Evolutionary conservation across 2,888 invertebrate genomes (phyloP).

Genomic region (Trachelus iudaicus): DNA sequence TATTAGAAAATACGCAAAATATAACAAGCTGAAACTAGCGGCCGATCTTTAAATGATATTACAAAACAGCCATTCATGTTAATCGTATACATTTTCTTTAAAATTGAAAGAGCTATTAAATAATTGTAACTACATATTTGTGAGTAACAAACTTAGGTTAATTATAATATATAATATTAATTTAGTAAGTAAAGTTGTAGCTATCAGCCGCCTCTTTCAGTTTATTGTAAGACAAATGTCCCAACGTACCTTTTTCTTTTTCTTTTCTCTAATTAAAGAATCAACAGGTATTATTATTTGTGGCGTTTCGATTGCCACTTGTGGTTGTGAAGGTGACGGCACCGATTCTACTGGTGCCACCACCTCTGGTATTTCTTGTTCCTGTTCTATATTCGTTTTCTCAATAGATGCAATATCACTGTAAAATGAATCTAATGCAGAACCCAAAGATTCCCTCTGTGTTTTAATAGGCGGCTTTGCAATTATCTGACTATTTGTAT

Average conservation of each 20-base stretch:
- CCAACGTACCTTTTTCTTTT: constrained; percentile 61
- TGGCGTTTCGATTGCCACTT: constrained; percentile 23
- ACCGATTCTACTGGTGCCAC: constrained; percentile 34
- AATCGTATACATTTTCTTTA: neutral
- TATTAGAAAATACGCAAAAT: neutral
- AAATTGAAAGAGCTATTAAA: neutral
- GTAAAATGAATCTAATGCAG: constrained; percentile 72
- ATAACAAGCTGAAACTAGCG: neutral
- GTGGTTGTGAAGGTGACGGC: constrained; percentile 29
- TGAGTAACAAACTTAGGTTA: neutral
- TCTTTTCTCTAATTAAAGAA: constrained; percentile 61
- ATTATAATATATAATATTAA: neutral
- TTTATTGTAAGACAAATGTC: neutral
- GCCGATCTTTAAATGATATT: neutral
- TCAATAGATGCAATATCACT: constrained; percentile 72
- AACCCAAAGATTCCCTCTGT: constrained; percentile 60
- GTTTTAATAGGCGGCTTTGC: constrained; percentile 61
- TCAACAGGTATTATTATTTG: constrained; percentile 27
- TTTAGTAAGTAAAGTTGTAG: neutral
- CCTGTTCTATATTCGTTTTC: constrained; percentile 42
- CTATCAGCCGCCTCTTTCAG: neutral
- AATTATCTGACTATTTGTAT: constrained; percentile 59
- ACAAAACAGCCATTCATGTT: neutral
- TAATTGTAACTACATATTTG: neutral
- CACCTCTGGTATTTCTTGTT: constrained; percentile 39